Evolutionary conservation across 2,113 vertebrate genomes (phyloP), one percentile per base, ranked within the genome.

Genomic region (Tichodroma muraria): DNA sequence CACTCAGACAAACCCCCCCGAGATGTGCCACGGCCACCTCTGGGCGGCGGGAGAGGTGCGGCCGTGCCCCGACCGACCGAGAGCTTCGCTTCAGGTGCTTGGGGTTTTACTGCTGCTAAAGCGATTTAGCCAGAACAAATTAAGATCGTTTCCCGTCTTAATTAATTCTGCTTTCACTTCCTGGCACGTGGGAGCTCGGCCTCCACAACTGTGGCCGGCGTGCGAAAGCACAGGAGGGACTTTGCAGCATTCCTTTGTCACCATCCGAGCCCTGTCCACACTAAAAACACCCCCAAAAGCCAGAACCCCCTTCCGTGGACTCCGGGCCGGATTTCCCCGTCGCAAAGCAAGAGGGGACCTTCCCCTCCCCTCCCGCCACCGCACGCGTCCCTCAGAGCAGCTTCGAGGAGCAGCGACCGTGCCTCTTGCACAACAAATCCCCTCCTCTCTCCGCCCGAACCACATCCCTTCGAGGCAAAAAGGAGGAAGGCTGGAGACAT

Each of bases 401-500:
- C 86, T 44, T 12, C 3, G 1, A 54, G 47, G 11, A 73, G 81
- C 52, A 4, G 49, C 24, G 5, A 21, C 7, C 4, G 59, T 1
- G 38, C 72, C n/a, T 53, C 14, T 45, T 80, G 75, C 77, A 59
- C 80, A 93, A 73, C 84, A 65, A 94, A 84, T 17, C 70, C 56
- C 44, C 68, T 61, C 50, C 50, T 47, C 49, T 42, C 53, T 38
- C 71, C 8, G 69, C 42, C 70, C 5, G 5, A 57, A 64, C 52
- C 76, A 10, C 66, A 20, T 72, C 92, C 91, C 93, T 90, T 19
- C 18, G 93, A 92, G 93, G 92, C 86, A 23, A 4, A 70, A 27
- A 78, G 91, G 94, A 90, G 95, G 84, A 68, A 80, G 94, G 94
- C 78, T 94, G 94, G 92, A 87, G 85, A 95, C 85, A 94, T 96